Percentiles rank a stretch among this genome's conserved stretches.
These are phyloP conservation scores for Premnoplex brunnescens DNA, from an alignment of 2,797 vertebrate genomes.

Conservation along the genomic window DNA sequence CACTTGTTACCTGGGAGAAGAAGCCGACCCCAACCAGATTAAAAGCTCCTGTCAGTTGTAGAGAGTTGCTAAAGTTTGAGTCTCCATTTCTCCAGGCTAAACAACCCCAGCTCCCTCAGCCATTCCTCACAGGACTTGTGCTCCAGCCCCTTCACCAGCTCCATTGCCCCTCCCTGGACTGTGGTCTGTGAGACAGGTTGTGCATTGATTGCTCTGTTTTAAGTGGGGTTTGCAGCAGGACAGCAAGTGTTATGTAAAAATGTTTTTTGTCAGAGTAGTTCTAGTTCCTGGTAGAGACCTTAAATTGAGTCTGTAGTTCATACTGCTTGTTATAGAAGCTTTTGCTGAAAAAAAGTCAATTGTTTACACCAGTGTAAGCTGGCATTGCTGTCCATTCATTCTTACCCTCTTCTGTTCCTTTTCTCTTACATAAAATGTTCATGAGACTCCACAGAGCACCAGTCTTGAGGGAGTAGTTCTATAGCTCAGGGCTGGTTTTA, in stretches of 20 bases:
- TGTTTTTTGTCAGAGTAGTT: not conserved
- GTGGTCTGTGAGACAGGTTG: not conserved
- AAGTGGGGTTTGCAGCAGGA: not conserved
- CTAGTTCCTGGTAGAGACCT: not conserved
- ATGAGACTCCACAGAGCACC: not conserved
- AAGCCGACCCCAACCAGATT: not conserved
- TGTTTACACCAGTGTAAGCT: not conserved
- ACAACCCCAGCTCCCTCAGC: not conserved
- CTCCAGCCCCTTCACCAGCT: not conserved
- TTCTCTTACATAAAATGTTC: rapidly evolving
- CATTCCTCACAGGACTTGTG: rapidly evolving
- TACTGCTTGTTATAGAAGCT: not conserved
- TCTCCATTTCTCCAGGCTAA: not conserved
- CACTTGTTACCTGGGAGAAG: not conserved
- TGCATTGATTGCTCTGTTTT: not conserved
- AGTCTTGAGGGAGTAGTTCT: not conserved
- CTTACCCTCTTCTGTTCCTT: not conserved
- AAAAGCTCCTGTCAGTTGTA: not conserved
- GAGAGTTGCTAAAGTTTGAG: not conserved
- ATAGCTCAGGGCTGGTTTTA: not conserved
- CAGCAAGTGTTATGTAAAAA: not conserved
- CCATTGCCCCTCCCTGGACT: not conserved
- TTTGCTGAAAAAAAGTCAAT: not conserved
- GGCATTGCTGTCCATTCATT: not conserved
- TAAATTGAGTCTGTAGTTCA: rapidly evolving